Conservation (phyloP, 1,140 invertebrate genomes). For the Hypsibius dujardini region DNA sequence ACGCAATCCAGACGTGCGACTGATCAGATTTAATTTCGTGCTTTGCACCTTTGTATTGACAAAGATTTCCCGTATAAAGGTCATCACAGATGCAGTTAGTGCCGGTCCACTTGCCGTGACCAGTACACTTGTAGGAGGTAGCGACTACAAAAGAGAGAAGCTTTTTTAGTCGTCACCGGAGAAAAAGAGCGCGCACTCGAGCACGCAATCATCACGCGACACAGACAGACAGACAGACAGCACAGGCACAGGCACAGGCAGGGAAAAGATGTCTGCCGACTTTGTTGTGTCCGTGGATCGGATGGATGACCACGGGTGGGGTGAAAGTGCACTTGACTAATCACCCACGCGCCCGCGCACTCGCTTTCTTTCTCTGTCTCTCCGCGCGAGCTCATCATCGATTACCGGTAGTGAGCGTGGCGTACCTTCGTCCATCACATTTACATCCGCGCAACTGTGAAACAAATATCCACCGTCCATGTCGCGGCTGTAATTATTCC, state of each 20-base stretch:
- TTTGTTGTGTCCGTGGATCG: conserved; percentile 1
- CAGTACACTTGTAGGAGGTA: conserved; percentile 61
- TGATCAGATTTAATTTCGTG: too few relatives aligned
- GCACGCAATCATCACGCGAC: conserved; percentile 15
- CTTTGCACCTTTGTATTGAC: conserved; percentile 67
- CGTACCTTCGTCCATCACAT: conserved; percentile 42
- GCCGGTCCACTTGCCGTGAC: conserved; percentile 51
- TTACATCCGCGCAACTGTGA: conserved; percentile 86
- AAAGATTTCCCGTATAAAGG: conserved; percentile 56
- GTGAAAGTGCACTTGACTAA: conserved; percentile 22
- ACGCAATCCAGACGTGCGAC: too few relatives aligned
- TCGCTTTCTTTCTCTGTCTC: conserved; percentile 1
- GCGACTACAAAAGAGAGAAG: conserved; percentile 34
- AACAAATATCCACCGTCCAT: conserved; percentile 53
- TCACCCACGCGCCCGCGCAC: not conserved
- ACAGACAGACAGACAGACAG: not conserved
- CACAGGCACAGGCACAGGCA: not conserved
- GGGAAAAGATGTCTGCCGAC: conserved; percentile 13
- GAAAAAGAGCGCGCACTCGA: conserved; percentile 17
- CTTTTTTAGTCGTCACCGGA: conserved; percentile 8
- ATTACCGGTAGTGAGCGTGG: not conserved
- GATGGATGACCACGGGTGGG: not conserved
- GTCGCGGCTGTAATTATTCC: conserved; percentile 38
- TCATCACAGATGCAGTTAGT: conserved; percentile 48
- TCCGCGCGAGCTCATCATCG: too few relatives aligned